Base-by-base conservation (phyloP, 2,888 invertebrate genomes). In the Eurytoma adleriae region DNA sequence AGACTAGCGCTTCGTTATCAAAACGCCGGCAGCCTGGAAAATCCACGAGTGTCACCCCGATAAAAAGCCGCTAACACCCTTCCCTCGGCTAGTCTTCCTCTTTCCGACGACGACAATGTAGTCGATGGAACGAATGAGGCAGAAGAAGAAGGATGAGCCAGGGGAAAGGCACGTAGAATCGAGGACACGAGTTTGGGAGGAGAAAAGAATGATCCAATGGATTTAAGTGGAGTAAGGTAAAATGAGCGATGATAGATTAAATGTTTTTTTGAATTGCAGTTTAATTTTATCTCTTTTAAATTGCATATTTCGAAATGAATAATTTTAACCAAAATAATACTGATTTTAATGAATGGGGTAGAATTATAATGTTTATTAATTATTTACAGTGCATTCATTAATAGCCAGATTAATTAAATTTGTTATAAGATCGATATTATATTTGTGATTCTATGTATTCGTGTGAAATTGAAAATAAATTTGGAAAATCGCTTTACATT, bases 71-170 rank as follows among this genome's bases (percentile, higher is more conserved):
- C 30, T 30, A 30, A 30, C 30, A 30, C 62, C 27, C 71, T 18
- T 5, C n/a, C 13, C 18, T 24, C 67, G 48, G 40, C 20, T 48
- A 48, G 27, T 66, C 61, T 12, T 61, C 71, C 50, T 71, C 59
- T 57, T 70, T 52, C 64, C 56, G 14, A 18, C 30, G 56, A 20
- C 24, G 12, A 52, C 64, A n/a, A 64, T 57, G 50, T 20, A 56
- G 57, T 74, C 74, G 74, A 74, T 74, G 72, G 54, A 67, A 67
- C 54, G 74, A 74, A 74, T 67, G 67, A 59, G 67, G 57, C 74
- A 67, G 64, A 66, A 73, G 56, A n/a, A 40, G 64, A 30, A 27
- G 12, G 10, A 14, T 20, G 13, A 50, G 16, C 30, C 54, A 14
- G 5, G 16, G 61, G 24, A 12, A 56, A 61, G 16, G 20, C 52